These are phyloP conservation scores for Siniperca knerii DNA, from an alignment of 2,113 vertebrate genomes.

Conservation along the genomic window DNA sequence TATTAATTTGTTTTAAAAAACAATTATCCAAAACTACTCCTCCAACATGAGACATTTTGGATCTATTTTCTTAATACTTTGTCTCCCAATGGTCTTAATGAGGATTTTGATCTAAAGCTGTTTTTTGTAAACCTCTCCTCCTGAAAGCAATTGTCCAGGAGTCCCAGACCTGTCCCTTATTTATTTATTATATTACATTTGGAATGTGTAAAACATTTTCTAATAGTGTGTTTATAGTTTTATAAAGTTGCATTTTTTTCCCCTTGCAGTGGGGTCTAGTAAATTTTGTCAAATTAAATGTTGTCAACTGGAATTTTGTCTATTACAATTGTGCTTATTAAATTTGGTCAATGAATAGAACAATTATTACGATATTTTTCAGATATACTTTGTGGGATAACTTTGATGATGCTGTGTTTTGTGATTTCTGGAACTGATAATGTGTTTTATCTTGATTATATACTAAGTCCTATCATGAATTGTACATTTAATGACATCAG, in stretches of 20 bases:
- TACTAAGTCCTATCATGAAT: too few species aligned
- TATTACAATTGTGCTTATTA: not conserved
- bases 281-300: too few species aligned
- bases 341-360: not conserved
- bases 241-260: not conserved
- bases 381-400: not conserved
- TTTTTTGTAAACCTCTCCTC: not conserved
- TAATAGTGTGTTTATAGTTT: not conserved
- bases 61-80: not conserved
- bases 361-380: too few species aligned
- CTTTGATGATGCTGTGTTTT: not conserved
- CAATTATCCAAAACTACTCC: not conserved
- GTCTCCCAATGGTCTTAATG: not conserved
- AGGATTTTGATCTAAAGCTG: not conserved
- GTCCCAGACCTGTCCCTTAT: too few species aligned
- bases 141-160: too few species aligned
- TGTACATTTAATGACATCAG: not conserved
- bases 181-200: not conserved
- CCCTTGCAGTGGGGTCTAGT: too few species aligned
- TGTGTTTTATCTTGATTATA: not conserved
- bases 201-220: not conserved
- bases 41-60: not conserved
- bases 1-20: not conserved
- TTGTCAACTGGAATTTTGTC: too few species aligned
- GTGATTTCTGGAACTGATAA: not conserved